These are phyloP conservation scores for Whitmania pigra DNA, from an alignment of 1,140 invertebrate genomes.

Conservation along the genomic window DNA sequence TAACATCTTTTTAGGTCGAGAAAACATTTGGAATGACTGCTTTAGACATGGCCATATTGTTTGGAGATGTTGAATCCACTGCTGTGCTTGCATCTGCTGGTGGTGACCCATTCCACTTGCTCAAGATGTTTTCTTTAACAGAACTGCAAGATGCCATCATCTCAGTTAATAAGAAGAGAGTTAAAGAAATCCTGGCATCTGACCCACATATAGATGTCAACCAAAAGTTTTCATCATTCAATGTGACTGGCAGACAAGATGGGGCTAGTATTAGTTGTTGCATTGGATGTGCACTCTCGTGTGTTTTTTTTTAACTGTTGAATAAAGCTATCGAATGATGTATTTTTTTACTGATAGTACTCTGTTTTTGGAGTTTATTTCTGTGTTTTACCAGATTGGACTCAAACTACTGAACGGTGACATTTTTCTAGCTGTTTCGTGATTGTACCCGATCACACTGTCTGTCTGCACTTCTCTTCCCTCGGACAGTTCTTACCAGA, in stretches of 20 bases:
- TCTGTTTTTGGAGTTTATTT: too few species aligned
- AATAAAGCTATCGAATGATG: too few species aligned
- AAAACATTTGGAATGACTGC: slow-evolving; percentile 26
- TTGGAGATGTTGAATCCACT: slow-evolving; percentile 24
- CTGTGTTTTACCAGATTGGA: too few species aligned
- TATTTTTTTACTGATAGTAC: too few species aligned
- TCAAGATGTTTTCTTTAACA: slow-evolving; percentile 26
- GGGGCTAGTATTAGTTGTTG: too few species aligned
- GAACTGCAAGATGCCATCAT: slow-evolving; percentile 21
- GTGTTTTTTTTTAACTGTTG: too few species aligned
- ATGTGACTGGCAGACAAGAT: slow-evolving; percentile 14
- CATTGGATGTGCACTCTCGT: too few species aligned
- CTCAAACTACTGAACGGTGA: too few species aligned
- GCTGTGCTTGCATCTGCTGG: slow-evolving; percentile 20
- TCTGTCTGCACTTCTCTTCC: too few species aligned
- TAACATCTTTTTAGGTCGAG: slow-evolving; percentile 9
- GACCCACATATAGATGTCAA: slow-evolving; percentile 24
- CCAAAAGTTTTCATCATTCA: slow-evolving; percentile 21
- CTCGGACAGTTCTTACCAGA: too few species aligned
- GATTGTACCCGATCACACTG: too few species aligned
- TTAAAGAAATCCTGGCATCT: slow-evolving; percentile 19
- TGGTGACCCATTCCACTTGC: slow-evolving; percentile 21
- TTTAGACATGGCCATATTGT: slow-evolving; percentile 25
- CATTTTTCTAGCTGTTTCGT: too few species aligned
- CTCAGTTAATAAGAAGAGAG: slow-evolving; percentile 11